phyloP scores from a whole-genome alignment of 2,888 invertebrate species.

The Papilio demoleus region DNA sequence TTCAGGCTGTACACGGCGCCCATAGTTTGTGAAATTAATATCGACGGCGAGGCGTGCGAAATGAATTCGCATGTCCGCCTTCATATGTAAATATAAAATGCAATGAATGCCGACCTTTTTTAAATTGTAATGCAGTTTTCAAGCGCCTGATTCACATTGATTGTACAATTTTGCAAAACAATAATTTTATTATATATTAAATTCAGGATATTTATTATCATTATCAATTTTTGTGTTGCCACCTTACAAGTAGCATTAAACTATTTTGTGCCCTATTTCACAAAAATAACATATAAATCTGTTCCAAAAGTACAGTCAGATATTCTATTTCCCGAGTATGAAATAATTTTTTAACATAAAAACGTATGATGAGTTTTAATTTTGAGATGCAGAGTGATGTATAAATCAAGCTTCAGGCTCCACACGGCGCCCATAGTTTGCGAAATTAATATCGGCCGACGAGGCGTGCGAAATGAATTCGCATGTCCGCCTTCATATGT shows the following conservation, averaged over 20 bases:
- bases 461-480: constrained; percentile 31
- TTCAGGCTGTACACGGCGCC: constrained; percentile 35
- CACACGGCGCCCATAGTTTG: constrained; percentile 35
- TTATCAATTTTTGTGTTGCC: too few species aligned
- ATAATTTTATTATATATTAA: not conserved
- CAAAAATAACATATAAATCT: too few species aligned
- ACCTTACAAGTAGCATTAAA: too few species aligned
- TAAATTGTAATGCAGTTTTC: constrained; percentile 24
- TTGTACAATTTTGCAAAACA: not conserved
- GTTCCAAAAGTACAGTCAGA: not conserved
- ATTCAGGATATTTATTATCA: not conserved
- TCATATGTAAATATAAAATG: constrained; percentile 23
- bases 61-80: constrained; percentile 25
- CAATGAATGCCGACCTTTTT: constrained; percentile 21
- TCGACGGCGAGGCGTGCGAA: constrained; percentile 26
- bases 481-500: constrained; percentile 16
- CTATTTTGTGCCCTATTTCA: too few species aligned
- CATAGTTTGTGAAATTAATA: constrained; percentile 37
- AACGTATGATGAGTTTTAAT: constrained; percentile 55
- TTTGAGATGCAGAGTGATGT: constrained; percentile 43
- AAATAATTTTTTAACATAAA: constrained; percentile 14
- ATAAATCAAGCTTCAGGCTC: constrained; percentile 41
- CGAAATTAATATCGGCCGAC: constrained; percentile 35
- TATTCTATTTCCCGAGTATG: not conserved
- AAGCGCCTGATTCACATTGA: not conserved